phyloP scores from a whole-genome alignment of 2,888 invertebrate genomes.

The Vannuccia rotundouncinata region DNA sequence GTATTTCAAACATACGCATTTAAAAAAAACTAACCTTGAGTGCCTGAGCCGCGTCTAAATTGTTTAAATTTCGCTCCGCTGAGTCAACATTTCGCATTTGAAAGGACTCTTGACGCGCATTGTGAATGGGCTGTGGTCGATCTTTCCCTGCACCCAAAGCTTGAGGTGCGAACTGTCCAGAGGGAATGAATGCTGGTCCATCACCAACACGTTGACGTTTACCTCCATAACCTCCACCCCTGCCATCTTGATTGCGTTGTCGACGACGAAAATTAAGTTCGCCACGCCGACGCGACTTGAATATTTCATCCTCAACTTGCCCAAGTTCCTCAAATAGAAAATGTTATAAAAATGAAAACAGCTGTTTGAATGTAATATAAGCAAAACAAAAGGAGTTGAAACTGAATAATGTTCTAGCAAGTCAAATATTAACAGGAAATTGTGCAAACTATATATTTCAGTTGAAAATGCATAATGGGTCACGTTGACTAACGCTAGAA shows the following conservation, averaged over 20 bases:
- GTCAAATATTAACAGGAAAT: too few species aligned
- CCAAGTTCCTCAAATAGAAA: slow-evolving; percentile 86
- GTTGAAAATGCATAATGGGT: too few species aligned
- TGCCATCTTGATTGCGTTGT: not conserved
- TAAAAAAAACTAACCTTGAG: not conserved
- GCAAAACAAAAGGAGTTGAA: too few species aligned
- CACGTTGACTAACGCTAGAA: too few species aligned
- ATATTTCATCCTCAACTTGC: slow-evolving; percentile 90
- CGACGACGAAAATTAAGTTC: slow-evolving; percentile 38
- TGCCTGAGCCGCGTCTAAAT: slow-evolving; percentile 9
- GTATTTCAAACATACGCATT: too few species aligned
- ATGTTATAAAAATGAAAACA: too few species aligned
- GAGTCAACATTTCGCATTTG: slow-evolving; percentile 13
- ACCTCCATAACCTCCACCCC: not conserved
- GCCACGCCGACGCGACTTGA: slow-evolving; percentile 70
- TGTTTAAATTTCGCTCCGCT: slow-evolving; percentile 32
- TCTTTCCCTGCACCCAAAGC: not conserved
- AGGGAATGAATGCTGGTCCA: not conserved
- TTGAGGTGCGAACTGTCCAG: slow-evolving; percentile 12
- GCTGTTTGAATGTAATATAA: too few species aligned
- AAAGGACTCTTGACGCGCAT: slow-evolving; percentile 17
- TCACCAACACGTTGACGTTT: not conserved
- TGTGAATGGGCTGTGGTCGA: slow-evolving; percentile 12
- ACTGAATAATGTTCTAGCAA: too few species aligned
- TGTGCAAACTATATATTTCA: too few species aligned